A percentile compares a stretch with the other conserved stretches of the same genome.
phyloP scores from a whole-genome alignment of 2,888 invertebrate genomes.

The Metalampra italica region DNA sequence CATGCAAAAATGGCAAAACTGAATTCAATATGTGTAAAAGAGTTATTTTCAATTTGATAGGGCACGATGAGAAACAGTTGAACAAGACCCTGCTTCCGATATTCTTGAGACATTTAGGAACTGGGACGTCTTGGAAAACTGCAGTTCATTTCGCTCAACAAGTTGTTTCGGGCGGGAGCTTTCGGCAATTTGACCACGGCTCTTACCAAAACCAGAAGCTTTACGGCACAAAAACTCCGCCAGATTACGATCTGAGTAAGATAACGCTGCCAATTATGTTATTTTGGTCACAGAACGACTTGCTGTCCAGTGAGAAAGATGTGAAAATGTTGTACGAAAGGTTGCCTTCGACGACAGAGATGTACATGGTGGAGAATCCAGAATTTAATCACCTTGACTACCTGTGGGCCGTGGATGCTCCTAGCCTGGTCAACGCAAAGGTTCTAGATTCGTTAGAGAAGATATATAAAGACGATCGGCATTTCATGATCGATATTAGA shows the following conservation, averaged over 20 bases:
- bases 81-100: conserved; percentile 84
- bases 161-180: conserved; percentile 68
- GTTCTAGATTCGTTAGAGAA: conserved; percentile 49
- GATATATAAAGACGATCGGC: conserved; percentile 7
- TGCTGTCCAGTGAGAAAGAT: conserved; percentile 82
- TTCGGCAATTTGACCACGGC: conserved; percentile 85
- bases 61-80: conserved; percentile 83
- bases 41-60: conserved; percentile 83
- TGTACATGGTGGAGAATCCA: conserved; percentile 76
- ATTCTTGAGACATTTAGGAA: conserved; percentile 83
- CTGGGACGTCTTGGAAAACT: conserved; percentile 87
- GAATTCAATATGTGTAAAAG: conserved; percentile 83
- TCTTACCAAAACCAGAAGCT: conserved; percentile 66
- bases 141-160: conserved; percentile 83
- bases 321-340: conserved; percentile 67
- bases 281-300: conserved; percentile 84
- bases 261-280: conserved; percentile 80
- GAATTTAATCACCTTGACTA: conserved; percentile 87
- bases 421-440: conserved; percentile 76
- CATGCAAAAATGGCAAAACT: conserved; percentile 72
- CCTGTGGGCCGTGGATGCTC: conserved; percentile 81
- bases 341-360: conserved; percentile 67
- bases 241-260: conserved; percentile 79
- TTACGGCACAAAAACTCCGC: conserved; percentile 79
- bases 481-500: conserved; percentile 2